phyloP scores from a whole-genome alignment of 2,888 invertebrate species.

The Synergus umbraculus region DNA sequence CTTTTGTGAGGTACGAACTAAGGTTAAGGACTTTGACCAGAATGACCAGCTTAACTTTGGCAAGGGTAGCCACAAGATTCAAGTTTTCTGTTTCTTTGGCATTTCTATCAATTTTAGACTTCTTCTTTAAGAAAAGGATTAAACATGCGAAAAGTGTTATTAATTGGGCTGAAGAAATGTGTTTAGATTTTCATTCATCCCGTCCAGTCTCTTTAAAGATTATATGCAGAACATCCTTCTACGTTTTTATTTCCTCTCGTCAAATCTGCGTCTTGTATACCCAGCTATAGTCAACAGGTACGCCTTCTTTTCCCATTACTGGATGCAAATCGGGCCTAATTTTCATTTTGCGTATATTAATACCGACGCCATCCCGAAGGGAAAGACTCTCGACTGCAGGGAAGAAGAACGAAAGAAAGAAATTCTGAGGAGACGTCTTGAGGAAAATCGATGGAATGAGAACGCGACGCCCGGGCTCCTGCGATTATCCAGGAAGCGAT shows the following conservation, averaged over 20 bases:
- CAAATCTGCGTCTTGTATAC: constrained; percentile 46
- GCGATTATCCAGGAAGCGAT: constrained; percentile 75
- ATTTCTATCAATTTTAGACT: no score
- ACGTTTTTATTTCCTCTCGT: constrained; percentile 46
- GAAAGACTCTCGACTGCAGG: constrained; percentile 43
- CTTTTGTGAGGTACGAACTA: constrained; percentile 43
- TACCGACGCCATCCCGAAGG: constrained; percentile 77
- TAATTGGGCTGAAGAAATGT: no score
- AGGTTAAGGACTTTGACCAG: constrained; percentile 19
- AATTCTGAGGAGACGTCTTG: constrained; percentile 43
- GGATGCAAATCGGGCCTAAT: constrained; percentile 81
- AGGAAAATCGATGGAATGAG: constrained; percentile 32
- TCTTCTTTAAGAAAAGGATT: no score
- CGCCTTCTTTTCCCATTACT: constrained; percentile 80
- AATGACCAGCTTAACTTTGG: no score
- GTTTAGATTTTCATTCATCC: constrained; percentile 23
- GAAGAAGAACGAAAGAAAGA: constrained; percentile 50
- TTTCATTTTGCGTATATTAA: constrained; percentile 82
- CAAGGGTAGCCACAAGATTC: not conserved
- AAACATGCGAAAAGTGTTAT: no score
- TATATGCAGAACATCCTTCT: constrained; percentile 43
- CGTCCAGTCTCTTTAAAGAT: constrained; percentile 46
- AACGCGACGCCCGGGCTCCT: constrained; percentile 18
- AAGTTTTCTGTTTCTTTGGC: not conserved
- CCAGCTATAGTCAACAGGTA: constrained; percentile 43